Conservation (phyloP, 2,113 vertebrate species). For the Ctenomys sociabilis region DNA sequence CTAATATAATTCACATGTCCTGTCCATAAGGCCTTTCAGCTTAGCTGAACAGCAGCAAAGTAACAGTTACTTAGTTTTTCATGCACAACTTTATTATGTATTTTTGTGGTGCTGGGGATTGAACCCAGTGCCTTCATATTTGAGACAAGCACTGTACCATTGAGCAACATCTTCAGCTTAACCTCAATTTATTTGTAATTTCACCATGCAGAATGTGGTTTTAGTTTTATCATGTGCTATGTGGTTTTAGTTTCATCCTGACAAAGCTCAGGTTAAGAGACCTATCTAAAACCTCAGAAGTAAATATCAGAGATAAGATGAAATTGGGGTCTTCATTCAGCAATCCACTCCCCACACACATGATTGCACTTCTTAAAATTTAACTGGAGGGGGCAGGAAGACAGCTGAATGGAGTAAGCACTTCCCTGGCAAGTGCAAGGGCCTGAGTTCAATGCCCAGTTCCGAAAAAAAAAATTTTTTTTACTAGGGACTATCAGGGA, state of each 20-base stretch:
- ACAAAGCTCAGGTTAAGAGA: constrained; percentile 4
- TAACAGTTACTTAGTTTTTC: constrained; percentile 30
- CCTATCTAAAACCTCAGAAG: constrained; percentile 5
- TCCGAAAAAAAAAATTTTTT: no score
- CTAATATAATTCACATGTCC: neutral
- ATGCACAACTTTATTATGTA: neutral
- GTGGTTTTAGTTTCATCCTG: constrained; percentile 39
- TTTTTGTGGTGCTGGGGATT: neutral
- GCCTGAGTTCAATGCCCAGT: no score
- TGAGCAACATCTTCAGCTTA: neutral
- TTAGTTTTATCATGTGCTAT: neutral
- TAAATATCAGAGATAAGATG: neutral
- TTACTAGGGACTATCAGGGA: neutral
- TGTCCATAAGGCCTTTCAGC: neutral
- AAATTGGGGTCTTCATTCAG: neutral
- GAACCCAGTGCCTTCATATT: neutral
- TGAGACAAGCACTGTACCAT: neutral
- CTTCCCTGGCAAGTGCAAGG: no score
- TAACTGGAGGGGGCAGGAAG: no score
- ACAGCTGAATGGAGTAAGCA: no score
- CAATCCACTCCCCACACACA: neutral
- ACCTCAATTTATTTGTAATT: neutral
- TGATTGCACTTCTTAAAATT: constrained; percentile 42
- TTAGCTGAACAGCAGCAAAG: constrained; percentile 17
- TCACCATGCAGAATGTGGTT: neutral